Conservation (phyloP, 2,113 vertebrate genomes). For the Lepus americanus region DNA sequence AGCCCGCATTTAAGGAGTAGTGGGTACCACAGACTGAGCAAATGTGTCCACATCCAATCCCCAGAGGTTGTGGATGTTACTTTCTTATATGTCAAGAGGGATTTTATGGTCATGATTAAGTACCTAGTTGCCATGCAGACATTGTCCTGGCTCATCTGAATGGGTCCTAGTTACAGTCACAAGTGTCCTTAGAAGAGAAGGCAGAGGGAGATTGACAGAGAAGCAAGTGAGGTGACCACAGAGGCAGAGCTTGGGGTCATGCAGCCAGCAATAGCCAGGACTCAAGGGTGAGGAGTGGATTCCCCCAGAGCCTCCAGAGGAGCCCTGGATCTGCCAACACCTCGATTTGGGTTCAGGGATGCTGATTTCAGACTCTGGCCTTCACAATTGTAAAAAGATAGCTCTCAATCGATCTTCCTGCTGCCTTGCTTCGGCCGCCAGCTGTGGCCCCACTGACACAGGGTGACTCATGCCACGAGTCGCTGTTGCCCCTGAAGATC, state of each 20-base stretch:
- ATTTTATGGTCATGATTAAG: background rate
- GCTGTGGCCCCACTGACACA: background rate
- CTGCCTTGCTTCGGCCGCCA: background rate
- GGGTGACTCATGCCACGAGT: background rate
- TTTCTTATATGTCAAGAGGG: background rate
- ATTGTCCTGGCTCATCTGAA: background rate
- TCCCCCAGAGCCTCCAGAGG: background rate
- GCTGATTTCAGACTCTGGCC: background rate
- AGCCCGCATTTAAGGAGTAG: background rate
- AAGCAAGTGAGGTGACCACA: background rate
- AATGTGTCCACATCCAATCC: background rate
- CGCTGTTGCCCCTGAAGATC: background rate
- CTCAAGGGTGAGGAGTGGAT: background rate
- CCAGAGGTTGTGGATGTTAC: background rate
- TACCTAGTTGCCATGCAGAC: background rate
- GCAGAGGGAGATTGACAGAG: background rate
- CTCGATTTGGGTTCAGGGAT: background rate
- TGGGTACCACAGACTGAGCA: background rate
- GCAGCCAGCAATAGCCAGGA: background rate
- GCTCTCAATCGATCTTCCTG: background rate
- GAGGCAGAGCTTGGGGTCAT: background rate
- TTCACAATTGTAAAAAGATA: background rate
- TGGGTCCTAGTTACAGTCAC: background rate
- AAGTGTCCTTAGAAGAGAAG: background rate
- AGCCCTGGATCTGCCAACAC: background rate